A percentile compares a stretch with the other conserved stretches of the same genome.
Evolutionary conservation across 1,140 invertebrate species (phyloP).

Genomic region (Phenacoccus solenopsis): DNA sequence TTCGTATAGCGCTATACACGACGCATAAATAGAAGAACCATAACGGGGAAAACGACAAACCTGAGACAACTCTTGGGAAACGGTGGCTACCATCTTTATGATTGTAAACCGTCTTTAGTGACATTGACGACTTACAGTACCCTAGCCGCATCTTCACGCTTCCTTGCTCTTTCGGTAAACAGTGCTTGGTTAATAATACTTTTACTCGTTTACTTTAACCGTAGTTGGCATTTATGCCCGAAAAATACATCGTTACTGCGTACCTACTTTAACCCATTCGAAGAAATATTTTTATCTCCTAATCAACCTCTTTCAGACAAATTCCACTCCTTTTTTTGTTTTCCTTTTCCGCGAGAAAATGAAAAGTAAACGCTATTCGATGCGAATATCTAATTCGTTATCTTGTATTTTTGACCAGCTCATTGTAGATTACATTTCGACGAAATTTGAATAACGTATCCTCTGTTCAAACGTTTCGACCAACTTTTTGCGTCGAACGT

Average conservation of each 20-base stretch:
- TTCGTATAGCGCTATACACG: not conserved
- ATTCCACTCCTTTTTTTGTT: not conserved
- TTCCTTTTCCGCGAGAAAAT: not conserved
- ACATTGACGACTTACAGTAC: slow-evolving; percentile 14
- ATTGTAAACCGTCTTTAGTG: slow-evolving; percentile 1
- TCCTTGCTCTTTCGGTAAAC: slow-evolving; percentile 4
- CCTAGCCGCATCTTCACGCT: slow-evolving; percentile 15
- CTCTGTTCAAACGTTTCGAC: not conserved
- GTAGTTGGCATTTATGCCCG: not conserved
- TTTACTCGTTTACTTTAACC: not conserved
- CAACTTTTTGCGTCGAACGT: not conserved
- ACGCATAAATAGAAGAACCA: not conserved
- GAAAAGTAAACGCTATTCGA: not conserved
- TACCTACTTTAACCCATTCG: no score
- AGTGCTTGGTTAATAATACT: not conserved
- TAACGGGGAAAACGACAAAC: not conserved
- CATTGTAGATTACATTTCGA: not conserved
- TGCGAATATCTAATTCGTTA: not conserved
- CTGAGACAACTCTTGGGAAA: slow-evolving; percentile 9
- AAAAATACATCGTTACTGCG: not conserved
- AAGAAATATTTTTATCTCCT: no score
- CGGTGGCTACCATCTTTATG: slow-evolving; percentile 11
- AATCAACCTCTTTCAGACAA: not conserved
- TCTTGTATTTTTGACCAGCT: not conserved
- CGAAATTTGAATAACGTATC: not conserved